phyloP scores from a whole-genome alignment of 1,140 invertebrate genomes.

The Trichonephila clavata region DNA sequence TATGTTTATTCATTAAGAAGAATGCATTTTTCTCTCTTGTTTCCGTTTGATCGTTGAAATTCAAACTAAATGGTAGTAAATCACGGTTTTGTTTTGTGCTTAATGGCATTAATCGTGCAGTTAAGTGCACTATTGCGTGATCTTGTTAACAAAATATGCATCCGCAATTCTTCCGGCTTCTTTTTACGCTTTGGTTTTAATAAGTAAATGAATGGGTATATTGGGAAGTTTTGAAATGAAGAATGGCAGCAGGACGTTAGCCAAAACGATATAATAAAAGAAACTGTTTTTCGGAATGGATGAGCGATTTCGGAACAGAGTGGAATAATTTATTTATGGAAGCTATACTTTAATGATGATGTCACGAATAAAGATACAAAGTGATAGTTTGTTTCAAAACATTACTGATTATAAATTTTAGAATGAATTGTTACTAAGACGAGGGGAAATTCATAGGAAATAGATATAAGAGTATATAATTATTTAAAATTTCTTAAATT shows the following conservation, averaged over 20 bases:
- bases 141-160: background rate
- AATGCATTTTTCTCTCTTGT: background rate
- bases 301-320: background rate
- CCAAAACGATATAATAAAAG: background rate
- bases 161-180: background rate
- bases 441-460: too few relatives aligned
- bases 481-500: too few relatives aligned
- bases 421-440: too few relatives aligned
- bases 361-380: too few relatives aligned
- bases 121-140: constrained; percentile 44
- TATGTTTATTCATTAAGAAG: constrained; percentile 50
- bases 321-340: background rate
- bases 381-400: too few relatives aligned
- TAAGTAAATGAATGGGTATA: background rate
- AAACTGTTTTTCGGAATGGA: background rate
- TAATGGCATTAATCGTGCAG: constrained; percentile 25
- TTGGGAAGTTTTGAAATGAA: background rate
- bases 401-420: too few relatives aligned
- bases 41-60: constrained; percentile 11
- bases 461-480: too few relatives aligned
- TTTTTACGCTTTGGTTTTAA: background rate
- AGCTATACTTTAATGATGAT: too few relatives aligned
- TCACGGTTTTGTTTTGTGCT: constrained; percentile 47
- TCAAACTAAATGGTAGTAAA: constrained; percentile 48
- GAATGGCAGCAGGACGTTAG: background rate